Conservation (phyloP, 2,113 vertebrate genomes). For the Uropsilus gracilis region DNA sequence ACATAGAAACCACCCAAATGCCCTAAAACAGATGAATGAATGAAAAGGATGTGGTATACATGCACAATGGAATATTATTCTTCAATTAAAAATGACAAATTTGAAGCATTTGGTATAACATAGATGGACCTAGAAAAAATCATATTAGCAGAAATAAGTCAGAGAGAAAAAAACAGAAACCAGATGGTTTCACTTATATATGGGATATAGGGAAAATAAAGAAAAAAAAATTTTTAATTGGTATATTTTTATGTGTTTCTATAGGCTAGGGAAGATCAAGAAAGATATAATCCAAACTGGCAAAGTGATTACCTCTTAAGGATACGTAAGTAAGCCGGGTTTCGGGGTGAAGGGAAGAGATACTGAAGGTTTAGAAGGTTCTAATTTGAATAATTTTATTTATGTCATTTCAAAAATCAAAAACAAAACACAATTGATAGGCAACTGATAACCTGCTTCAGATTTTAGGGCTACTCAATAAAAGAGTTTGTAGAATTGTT, state of each 20-base stretch:
- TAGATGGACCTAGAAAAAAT: too few relatives aligned
- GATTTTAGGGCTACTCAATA: background rate
- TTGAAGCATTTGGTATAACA: too few relatives aligned
- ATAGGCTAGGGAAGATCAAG: background rate
- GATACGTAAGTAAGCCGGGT: background rate
- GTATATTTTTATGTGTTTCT: background rate
- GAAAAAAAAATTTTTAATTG: too few relatives aligned
- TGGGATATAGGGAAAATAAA: too few relatives aligned
- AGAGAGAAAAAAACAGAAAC: too few relatives aligned
- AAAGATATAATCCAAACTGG: background rate
- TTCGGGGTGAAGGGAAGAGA: background rate
- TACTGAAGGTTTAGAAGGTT: background rate
- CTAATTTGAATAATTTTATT: background rate
- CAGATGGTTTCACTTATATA: too few relatives aligned
- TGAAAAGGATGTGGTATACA: too few relatives aligned
- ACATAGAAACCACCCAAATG: too few relatives aligned
- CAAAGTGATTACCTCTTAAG: background rate
- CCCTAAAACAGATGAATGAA: too few relatives aligned
- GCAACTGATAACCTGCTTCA: background rate
- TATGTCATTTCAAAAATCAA: conserved; percentile 22
- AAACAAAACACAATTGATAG: background rate
- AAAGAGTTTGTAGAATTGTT: background rate
- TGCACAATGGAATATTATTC: too few relatives aligned
- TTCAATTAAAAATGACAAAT: too few relatives aligned
- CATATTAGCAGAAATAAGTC: too few relatives aligned